Base-by-base conservation (phyloP, 2,113 vertebrate genomes). In the Theristicus caerulescens region DNA sequence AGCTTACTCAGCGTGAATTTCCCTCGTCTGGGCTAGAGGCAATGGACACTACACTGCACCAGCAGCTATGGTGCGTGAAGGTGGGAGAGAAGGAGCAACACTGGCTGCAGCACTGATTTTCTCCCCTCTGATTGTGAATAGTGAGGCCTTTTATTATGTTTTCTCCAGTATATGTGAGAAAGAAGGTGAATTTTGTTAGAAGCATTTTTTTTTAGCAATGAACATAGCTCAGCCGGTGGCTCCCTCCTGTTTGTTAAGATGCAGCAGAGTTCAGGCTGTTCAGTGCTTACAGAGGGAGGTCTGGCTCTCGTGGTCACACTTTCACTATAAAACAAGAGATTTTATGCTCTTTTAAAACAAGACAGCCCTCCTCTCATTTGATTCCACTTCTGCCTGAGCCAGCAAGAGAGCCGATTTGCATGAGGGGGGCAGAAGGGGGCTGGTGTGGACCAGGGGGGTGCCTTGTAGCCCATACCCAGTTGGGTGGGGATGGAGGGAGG, bases 171-270 rank as follows among this genome's bases (percentile, higher is more conserved):
- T 5, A 31, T 3, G 2, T 24, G 20, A 82, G 55, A 62, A 90
- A 90, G 29, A 62, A 65, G 24, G 31, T 46, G 34, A 72, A 46
- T 86, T 86, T 71, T 71, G 11, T 46, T 76, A 58, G 61, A 88
- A 72, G 27, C 20, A 8, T 16, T 31, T 49, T 81, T 27, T 57
- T 8, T 34, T 40, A 52, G 46, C 76, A 82, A 25, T 46, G n/a
- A 49, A 47, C 2, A 0, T 3, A 85, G 34, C 44, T 88, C 32
- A 64, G 32, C 22, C 0, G 1, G 47, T 1, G 3, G 16, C 44
- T 93, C 21, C 15, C 22, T 80, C 2, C 6, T 38, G 55, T 42
- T 74, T 36, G 13, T 57, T 61, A 73, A 64, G 40, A 20, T 14
- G 59, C 25, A 31, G 40, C 36, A 40, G 27, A 70, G 20, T 32